phyloP scores from a whole-genome alignment of 2,113 vertebrate species.

The Upupa epops region DNA sequence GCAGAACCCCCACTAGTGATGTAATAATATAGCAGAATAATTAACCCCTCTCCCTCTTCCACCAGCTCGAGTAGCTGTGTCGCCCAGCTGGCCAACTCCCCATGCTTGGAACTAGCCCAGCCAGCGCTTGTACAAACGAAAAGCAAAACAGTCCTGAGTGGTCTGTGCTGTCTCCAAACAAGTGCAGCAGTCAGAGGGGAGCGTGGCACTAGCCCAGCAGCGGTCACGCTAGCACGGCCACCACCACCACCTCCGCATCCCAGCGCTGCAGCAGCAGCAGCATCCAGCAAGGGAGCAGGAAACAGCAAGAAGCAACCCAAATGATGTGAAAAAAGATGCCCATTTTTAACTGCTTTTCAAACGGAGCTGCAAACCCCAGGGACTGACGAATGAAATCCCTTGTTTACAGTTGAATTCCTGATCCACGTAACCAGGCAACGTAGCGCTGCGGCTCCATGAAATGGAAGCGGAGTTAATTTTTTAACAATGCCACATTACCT shows the following conservation, averaged over 20 bases:
- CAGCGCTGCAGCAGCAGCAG: neutral
- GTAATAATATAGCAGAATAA: slow-evolving; percentile 68
- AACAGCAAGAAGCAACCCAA: neutral
- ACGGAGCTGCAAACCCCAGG: neutral
- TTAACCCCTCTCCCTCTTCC: slow-evolving; percentile 56
- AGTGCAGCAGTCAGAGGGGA: slow-evolving; percentile 75
- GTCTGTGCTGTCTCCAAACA: slow-evolving; percentile 68
- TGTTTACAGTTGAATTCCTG: slow-evolving; percentile 50
- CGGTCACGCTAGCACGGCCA: slow-evolving; percentile 50
- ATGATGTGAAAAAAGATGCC: neutral
- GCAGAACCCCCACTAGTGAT: slow-evolving; percentile 68
- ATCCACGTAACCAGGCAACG: slow-evolving; percentile 28
- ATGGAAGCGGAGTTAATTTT: slow-evolving; percentile 74
- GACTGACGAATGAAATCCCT: slow-evolving; percentile 26
- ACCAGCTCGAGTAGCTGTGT: slow-evolving; percentile 14
- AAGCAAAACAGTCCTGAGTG: slow-evolving; percentile 66
- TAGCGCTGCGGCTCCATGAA: slow-evolving; percentile 28
- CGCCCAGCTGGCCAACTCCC: slow-evolving; percentile 23
- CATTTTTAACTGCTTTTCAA: slow-evolving; percentile 7
- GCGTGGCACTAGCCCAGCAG: neutral
- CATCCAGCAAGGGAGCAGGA: neutral
- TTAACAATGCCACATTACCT: slow-evolving; percentile 73
- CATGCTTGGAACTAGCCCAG: slow-evolving; percentile 43
- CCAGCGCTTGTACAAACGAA: slow-evolving; percentile 73
- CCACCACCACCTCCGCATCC: neutral